phyloP scores from a whole-genome alignment of 1,140 invertebrate species.

The Drosophila sp. region DNA sequence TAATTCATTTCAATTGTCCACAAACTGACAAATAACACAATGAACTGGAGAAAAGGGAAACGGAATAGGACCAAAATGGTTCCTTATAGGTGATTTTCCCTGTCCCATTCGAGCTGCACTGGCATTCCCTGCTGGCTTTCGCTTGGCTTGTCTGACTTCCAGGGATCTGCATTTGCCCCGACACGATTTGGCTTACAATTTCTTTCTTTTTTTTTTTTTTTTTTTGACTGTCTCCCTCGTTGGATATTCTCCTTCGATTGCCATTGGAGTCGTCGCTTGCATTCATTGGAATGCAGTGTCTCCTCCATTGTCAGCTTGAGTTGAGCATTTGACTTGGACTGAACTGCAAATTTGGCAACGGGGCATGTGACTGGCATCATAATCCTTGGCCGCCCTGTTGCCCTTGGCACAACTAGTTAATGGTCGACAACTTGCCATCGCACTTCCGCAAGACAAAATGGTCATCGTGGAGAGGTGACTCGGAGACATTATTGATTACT shows the following conservation, averaged over 20 bases:
- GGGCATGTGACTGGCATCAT: conserved; percentile 57
- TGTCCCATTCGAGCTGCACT: conserved; percentile 13
- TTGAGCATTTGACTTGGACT: conserved; percentile 45
- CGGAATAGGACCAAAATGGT: neutral
- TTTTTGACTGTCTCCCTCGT: conserved; percentile 1
- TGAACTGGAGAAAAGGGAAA: too few relatives aligned
- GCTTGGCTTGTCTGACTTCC: conserved; percentile 34
- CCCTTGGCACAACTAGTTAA: conserved; percentile 33
- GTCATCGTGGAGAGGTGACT: neutral
- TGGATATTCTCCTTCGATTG: conserved; percentile 1
- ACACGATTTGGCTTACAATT: conserved; percentile 49
- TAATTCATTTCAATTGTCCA: too few relatives aligned
- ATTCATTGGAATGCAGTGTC: conserved; percentile 68
- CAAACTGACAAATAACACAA: too few relatives aligned
- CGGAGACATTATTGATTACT: neutral
- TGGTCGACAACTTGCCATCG: conserved; percentile 25
- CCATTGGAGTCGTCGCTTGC: conserved; percentile 32
- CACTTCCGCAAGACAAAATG: neutral
- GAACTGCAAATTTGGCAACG: conserved; percentile 63
- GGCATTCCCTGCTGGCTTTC: conserved; percentile 22
- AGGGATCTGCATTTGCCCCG: conserved; percentile 34
- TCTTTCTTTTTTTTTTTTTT: conserved; percentile 17
- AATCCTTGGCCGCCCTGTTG: conserved; percentile 21
- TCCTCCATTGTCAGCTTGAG: conserved; percentile 56
- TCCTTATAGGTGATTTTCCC: neutral